phyloP scores from a whole-genome alignment of 2,113 vertebrate species.

The Labeo rohita region DNA sequence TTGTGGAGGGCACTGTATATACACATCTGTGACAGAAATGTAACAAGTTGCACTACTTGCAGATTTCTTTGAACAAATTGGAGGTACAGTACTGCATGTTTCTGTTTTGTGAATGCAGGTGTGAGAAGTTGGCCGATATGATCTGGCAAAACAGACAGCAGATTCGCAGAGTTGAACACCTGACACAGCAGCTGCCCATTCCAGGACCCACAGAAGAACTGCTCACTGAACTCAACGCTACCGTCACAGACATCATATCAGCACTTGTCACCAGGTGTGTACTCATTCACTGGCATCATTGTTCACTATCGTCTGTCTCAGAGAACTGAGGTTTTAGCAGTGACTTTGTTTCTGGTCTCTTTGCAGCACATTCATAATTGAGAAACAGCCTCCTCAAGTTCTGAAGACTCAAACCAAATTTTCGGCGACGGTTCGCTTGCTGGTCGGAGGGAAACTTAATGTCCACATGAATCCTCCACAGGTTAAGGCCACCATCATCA shows the following conservation, averaged over 20 bases:
- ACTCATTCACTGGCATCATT: not conserved
- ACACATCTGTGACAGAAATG: too few relatives aligned
- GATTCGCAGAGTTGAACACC: constrained; percentile 89
- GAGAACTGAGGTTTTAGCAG: not conserved
- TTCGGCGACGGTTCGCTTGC: constrained; percentile 89
- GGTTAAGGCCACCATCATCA: constrained; percentile 95
- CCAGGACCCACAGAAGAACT: constrained; percentile 89
- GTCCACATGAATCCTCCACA: constrained; percentile 97
- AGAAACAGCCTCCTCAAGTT: constrained; percentile 96
- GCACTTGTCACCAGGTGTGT: constrained; percentile 91
- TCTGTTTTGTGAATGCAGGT: constrained; percentile 74
- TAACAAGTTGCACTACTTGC: too few relatives aligned
- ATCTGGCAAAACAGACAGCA: constrained; percentile 98
- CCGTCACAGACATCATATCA: constrained; percentile 94
- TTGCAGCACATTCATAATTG: constrained; percentile 93
- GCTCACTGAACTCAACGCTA: constrained; percentile 85
- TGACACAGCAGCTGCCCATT: constrained; percentile 92
- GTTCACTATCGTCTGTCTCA: not conserved
- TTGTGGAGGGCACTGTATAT: too few relatives aligned
- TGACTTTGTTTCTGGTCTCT: not conserved
- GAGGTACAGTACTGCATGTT: not conserved
- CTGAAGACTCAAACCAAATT: constrained; percentile 97
- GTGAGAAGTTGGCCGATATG: constrained; percentile 93
- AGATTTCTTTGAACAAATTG: too few relatives aligned
- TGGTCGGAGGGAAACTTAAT: constrained; percentile 93